These are phyloP conservation scores for Carpatolechia fugitivella DNA, from an alignment of 2,888 invertebrate genomes.

Conservation along the genomic window DNA sequence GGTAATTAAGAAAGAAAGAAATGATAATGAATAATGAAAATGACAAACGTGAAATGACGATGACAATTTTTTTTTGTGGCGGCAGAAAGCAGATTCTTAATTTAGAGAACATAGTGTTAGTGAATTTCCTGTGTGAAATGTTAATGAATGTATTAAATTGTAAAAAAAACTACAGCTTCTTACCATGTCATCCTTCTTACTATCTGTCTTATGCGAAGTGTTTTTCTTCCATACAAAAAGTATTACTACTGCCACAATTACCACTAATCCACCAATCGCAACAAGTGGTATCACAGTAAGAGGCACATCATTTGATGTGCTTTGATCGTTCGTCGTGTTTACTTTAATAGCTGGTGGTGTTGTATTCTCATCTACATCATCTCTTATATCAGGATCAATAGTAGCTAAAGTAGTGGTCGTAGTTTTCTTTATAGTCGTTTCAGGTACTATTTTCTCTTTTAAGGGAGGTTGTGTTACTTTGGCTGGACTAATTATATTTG, in stretches of 20 bases:
- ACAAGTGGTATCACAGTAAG: constrained; percentile 85
- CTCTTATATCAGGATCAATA: constrained; percentile 43
- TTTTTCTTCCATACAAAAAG: constrained; percentile 86
- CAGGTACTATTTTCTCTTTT: constrained; percentile 55
- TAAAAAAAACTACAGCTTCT: constrained; percentile 14
- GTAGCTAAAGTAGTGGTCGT: constrained; percentile 45
- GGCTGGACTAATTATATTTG: constrained; percentile 44
- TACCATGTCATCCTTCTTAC: constrained; percentile 87
- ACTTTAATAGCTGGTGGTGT: constrained; percentile 41
- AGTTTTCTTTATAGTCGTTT: constrained; percentile 37
- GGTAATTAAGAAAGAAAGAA: too few species aligned
- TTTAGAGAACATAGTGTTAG: too few species aligned
- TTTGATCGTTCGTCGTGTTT: constrained; percentile 46
- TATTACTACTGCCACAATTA: constrained; percentile 82
- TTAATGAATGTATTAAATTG: too few species aligned
- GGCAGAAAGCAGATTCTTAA: not conserved
- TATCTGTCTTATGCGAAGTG: constrained; percentile 81
- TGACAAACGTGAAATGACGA: not conserved
- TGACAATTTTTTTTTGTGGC: not conserved
- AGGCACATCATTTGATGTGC: constrained; percentile 73
- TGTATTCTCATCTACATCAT: constrained; percentile 23
- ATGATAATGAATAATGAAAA: not conserved
- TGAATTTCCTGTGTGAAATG: too few species aligned
- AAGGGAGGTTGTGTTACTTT: constrained; percentile 48
- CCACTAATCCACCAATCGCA: constrained; percentile 83